These are phyloP conservation scores for Zoanthus sociatus DNA, from an alignment of 92 coral and sea anemone species.

Conservation along the genomic window DNA sequence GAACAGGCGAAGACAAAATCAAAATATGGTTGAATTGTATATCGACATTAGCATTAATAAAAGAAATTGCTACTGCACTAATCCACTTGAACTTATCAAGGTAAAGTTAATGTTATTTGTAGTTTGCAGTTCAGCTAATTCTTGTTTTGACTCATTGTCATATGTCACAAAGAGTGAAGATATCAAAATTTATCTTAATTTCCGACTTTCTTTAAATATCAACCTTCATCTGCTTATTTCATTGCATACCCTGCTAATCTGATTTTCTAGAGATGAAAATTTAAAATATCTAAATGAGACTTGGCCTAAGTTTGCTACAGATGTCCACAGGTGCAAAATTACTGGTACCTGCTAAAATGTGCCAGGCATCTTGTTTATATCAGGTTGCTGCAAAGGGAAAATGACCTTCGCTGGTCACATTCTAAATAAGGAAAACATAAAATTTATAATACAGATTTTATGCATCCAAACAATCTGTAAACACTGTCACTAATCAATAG, in stretches of 20 bases:
- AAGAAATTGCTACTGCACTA: neutral
- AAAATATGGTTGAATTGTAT: neutral
- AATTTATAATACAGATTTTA: neutral
- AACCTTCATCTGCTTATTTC: neutral
- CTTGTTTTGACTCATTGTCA: neutral
- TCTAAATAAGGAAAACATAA: slow-evolving; percentile 5
- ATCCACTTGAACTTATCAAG: neutral
- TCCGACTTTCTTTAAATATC: neutral
- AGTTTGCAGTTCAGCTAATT: neutral
- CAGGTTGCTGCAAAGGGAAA: slow-evolving; percentile 12
- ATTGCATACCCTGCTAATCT: neutral
- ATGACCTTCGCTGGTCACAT: slow-evolving; percentile 5
- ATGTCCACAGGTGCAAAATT: neutral
- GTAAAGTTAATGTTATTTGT: neutral
- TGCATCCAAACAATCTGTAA: neutral
- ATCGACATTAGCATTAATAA: neutral
- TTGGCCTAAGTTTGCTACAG: neutral
- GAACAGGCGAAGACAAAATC: neutral
- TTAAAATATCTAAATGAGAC: too few species aligned
- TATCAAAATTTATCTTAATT: neutral
- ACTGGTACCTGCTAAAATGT: slow-evolving; percentile 62
- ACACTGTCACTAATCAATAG: too few species aligned
- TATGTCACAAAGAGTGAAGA: neutral
- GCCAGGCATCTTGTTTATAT: slow-evolving; percentile 2
- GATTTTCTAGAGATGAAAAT: neutral